Base-by-base conservation (phyloP, 2,113 vertebrate genomes). In the Motacilla alba region DNA sequence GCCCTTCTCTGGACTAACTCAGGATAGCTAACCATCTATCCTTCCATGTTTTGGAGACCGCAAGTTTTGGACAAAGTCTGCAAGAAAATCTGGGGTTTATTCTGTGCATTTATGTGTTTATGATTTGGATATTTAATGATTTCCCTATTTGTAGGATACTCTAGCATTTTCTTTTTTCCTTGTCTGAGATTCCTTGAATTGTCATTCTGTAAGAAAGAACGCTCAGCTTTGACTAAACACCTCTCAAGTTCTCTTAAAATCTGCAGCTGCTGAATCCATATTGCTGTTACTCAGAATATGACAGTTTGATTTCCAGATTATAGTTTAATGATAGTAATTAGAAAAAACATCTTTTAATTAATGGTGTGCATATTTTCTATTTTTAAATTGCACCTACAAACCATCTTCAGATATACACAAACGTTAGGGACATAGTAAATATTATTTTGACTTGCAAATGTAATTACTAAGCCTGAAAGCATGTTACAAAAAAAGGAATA, bases 401-500 rank as follows among this genome's bases (percentile, higher is more conserved):
- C 28, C 59, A 30, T 64, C 82, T 91, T 83, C 56, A 93, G 82
- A 69, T 77, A 86, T 39, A 91, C 82, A 95, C 74, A 96, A 91
- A 94, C 18, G 73, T 87, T 80, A 83, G 43, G 47, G 95, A 78
- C 55, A 91, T 19, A 90, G 82, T 79, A 93, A 91, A 94, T 93
- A 95, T 79, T 93, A 91, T 90, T 97, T 96, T 95, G 90, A 95
- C 81, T 94, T 96, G 84, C 59, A 93, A 95, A 97, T 91, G 87
- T 47, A 93, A 96, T 96, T 95, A 95, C 84, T 80, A 46, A 87
- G 72, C 35, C 41, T 58, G 82, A 88, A 88, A 90, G 24, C 33
- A 91, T 50, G 13, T 74, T 67, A 43, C 5, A 41, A 91, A 78
- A 91, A 81, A 85, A 49, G 12, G 8, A 83, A 77, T 31, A 81